Evolutionary conservation across 2,797 vertebrate species (phyloP), one percentile per base, ranked within the genome.

Genomic region (Lepus oiostolus): DNA sequence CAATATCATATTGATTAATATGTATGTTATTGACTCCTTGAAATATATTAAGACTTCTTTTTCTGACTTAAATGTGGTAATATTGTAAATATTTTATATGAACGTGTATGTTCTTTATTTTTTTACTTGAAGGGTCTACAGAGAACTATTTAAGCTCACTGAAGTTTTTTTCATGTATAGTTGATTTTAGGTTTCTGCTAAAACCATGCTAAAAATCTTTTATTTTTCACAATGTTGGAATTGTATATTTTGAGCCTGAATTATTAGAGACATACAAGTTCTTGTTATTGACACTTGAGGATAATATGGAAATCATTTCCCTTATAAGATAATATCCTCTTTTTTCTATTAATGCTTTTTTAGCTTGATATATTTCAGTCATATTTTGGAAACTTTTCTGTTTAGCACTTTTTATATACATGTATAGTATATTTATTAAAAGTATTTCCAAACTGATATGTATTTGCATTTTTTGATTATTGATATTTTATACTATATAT

Each of bases 341-440:
- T 47, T 35, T 52, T 89, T 35, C 4, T 52, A n/a, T 63, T 52
- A 42, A 42, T 75, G 13, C 2, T 32, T 83, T 92, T 93, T 65
- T 77, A 77, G 42, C 28, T 76, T 77, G 24, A 32, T 88, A 26
- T 42, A 75, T 72, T 93, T 62, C 32, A 71, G 75, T 86, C 76
- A 76, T 58, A 58, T 72, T 30, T 74, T 24, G 14, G 24, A 13
- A 21, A 76, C 77, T 77, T 93, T 84, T 7, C 65, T 60, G 11
- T 28, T 68, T 74, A 86, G 12, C 42, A 75, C 28, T 24, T 65
- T 63, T 7, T 7, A 14, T 62, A 42, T 47, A 47, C 42, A 47
- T 47, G 42, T 8, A 47, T 10, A 9, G 42, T 47, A 47, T 47
- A 47, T 47, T 47, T 47, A 47, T 47, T 47, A 47, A 47, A 47